Conservation (phyloP, 2,888 invertebrate species). For the Platycheirus rosarum region DNA sequence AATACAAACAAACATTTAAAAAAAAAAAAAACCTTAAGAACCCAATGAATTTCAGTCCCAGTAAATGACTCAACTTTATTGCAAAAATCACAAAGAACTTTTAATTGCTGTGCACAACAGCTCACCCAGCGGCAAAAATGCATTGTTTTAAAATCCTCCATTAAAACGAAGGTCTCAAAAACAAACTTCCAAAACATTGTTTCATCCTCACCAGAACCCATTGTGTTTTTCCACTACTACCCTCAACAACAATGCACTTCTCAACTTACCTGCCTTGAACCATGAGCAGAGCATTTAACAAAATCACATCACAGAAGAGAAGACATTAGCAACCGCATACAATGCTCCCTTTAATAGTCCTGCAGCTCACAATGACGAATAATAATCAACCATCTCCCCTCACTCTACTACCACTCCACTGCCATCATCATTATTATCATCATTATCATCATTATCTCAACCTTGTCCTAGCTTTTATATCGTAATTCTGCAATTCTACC, state of each 20-base stretch:
- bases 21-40: no score
- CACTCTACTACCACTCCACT: no score
- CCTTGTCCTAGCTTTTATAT: slow-evolving; percentile 41
- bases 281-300: background rate
- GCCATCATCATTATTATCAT: background rate
- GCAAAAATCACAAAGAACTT: no score
- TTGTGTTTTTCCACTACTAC: background rate
- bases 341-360: slow-evolving; percentile 2
- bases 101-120: no score
- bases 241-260: background rate
- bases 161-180: slow-evolving; percentile 7
- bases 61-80: no score
- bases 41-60: no score
- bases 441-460: slow-evolving; percentile 22
- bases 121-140: no score
- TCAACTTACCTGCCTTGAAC: slow-evolving; percentile 9
- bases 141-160: slow-evolving; percentile 1
- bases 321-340: slow-evolving; percentile 13
- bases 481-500: background rate
- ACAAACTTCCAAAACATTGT: background rate
- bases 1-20: no score
- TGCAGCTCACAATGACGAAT: slow-evolving; percentile 32
- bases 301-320: slow-evolving; percentile 9
- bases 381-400: slow-evolving; percentile 34
- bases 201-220: background rate